phyloP scores from a whole-genome alignment of 2,113 vertebrate species.

The Dunckerocampus dactyliophorus region DNA sequence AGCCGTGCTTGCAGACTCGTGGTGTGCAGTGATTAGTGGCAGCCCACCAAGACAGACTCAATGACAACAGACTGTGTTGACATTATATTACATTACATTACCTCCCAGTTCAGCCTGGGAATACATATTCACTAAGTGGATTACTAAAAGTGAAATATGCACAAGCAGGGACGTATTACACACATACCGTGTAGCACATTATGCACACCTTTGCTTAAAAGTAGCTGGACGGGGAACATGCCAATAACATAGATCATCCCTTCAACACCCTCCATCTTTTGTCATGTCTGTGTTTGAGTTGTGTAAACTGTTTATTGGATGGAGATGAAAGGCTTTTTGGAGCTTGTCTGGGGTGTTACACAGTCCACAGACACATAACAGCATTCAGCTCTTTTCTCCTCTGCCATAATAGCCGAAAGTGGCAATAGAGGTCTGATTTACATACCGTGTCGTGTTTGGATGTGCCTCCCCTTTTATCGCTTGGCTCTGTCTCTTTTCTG shows the following conservation, averaged over 20 bases:
- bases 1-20: slow-evolving; percentile 28
- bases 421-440: slow-evolving; percentile 31
- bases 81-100: slow-evolving; percentile 37
- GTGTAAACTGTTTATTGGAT: slow-evolving; percentile 51
- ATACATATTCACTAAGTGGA: slow-evolving; percentile 4
- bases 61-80: slow-evolving; percentile 37
- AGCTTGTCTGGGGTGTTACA: slow-evolving; percentile 14
- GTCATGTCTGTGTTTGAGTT: slow-evolving; percentile 30
- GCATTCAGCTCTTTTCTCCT: slow-evolving; percentile 20
- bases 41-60: slow-evolving; percentile 39
- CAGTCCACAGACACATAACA: slow-evolving; percentile 24
- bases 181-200: neutral
- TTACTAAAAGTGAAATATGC: slow-evolving; percentile 2
- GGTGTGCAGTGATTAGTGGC: slow-evolving; percentile 38
- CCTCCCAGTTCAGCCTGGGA: slow-evolving; percentile 19
- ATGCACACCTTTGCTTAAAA: neutral
- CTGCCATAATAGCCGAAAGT: slow-evolving; percentile 18
- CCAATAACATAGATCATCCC: slow-evolving; percentile 1
- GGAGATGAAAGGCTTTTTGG: slow-evolving; percentile 49
- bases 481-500: slow-evolving; percentile 30
- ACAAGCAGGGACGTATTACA: neutral
- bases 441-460: slow-evolving; percentile 33
- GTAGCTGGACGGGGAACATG: slow-evolving; percentile 7
- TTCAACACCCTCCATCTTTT: slow-evolving; percentile 22
- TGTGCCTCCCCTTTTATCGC: slow-evolving; percentile 48